These are phyloP conservation scores for Myzus persicae DNA, from an alignment of 1,140 invertebrate genomes.

Conservation along the genomic window DNA sequence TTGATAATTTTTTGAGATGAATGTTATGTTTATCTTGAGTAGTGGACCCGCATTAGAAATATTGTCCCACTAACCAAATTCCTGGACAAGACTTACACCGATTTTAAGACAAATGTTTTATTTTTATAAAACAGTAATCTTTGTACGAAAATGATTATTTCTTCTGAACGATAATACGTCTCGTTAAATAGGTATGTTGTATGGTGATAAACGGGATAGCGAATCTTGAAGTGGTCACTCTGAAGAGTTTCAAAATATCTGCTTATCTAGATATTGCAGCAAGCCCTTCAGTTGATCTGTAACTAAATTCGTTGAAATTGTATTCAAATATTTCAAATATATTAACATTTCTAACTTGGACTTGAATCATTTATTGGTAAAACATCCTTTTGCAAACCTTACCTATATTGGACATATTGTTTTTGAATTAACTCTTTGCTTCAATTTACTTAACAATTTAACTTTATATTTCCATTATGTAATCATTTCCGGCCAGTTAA, in stretches of 20 bases:
- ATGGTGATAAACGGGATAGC: too few relatives aligned
- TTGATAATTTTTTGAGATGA: background rate
- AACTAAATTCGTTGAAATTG: background rate
- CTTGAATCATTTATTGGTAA: background rate
- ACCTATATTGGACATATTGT: background rate
- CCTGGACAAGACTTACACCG: background rate
- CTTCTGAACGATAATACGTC: too few relatives aligned
- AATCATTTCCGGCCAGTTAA: background rate
- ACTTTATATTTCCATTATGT: background rate
- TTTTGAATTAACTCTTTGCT: background rate
- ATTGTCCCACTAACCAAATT: background rate
- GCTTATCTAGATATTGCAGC: too few relatives aligned
- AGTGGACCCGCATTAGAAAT: accelerated
- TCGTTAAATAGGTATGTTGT: too few relatives aligned
- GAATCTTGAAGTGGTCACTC: too few relatives aligned
- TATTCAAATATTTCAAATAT: background rate
- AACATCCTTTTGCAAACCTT: too few relatives aligned
- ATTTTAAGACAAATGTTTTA: background rate
- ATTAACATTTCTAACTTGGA: background rate
- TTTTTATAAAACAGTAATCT: too few relatives aligned
- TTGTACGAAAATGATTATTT: too few relatives aligned
- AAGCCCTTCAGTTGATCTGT: too few relatives aligned
- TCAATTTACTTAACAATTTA: background rate
- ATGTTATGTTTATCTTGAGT: background rate
- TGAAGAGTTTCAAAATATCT: too few relatives aligned